Evolutionary conservation across 2,888 invertebrate species (phyloP).

Genomic region (Xylota sylvarum): DNA sequence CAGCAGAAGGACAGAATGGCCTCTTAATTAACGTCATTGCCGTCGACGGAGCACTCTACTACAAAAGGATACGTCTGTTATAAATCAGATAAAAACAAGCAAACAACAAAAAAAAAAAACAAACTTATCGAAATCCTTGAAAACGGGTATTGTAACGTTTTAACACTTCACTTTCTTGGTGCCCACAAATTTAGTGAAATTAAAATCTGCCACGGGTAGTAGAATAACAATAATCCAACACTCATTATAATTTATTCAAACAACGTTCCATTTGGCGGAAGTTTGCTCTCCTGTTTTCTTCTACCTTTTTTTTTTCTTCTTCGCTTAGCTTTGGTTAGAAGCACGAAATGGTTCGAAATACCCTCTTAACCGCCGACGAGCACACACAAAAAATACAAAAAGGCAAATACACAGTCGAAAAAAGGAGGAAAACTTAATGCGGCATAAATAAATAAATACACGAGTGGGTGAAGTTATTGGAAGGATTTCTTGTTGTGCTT

Average conservation of each 20-base stretch:
- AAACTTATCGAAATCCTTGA: conserved; percentile 28
- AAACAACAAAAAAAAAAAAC: not conserved
- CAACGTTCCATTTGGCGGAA: conserved; percentile 59
- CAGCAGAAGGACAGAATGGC: conserved; percentile 22
- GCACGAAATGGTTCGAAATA: conserved; percentile 53
- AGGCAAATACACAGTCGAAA: conserved; percentile 1
- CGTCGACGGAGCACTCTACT: not conserved
- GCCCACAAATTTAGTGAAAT: conserved; percentile 28
- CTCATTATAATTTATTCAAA: conserved; percentile 72
- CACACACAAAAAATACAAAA: conserved; percentile 2
- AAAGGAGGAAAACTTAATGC: conserved; percentile 56
- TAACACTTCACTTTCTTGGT: conserved; percentile 30
- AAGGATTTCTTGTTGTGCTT: conserved; percentile 44
- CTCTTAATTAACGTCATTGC: conserved; percentile 69
- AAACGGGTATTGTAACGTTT: not conserved
- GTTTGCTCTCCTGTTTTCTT: conserved; percentile 40
- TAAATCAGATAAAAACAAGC: conserved; percentile 42
- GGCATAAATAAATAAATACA: conserved; percentile 72
- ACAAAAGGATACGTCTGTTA: conserved; percentile 38
- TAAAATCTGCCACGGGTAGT: conserved; percentile 51
- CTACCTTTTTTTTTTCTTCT: conserved; percentile 23
- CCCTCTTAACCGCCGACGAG: conserved; percentile 35
- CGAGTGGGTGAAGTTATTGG: conserved; percentile 46
- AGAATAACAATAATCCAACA: conserved; percentile 65
- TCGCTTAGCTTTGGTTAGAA: conserved; percentile 21